Base-by-base conservation (phyloP, 2,797 vertebrate genomes). In the Protonibea diacanthus region DNA sequence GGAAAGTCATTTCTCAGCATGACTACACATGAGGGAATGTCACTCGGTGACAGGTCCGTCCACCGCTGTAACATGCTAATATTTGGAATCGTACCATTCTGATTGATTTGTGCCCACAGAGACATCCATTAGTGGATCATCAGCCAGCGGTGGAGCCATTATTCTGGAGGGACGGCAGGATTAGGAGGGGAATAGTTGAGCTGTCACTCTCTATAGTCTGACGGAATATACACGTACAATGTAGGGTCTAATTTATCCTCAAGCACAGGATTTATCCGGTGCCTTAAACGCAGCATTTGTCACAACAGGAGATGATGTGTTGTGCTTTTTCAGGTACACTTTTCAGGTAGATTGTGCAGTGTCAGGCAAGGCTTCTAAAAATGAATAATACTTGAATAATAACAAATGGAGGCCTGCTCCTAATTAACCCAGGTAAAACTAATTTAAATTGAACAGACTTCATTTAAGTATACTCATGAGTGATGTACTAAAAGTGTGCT, bases 1-100 rank as follows among this genome's bases (percentile, higher is more conserved):
- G 70, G 20, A 74, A 81, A 83, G 77, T 63, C 27, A 72, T 64
- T 75, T 83, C 71, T 60, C 69, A 76, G 80, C 74, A 48, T 33
- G 84, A 61, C 64, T 68, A 44, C 59, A 71, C 66, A 76, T 42
- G 78, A 69, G 51, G 62, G 66, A 63, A 55, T 21, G 66, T 62
- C 71, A 70, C 38, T 59, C 51, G 5, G 53, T 40, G 75, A 60
- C 73, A 66, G 47, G 42, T 53, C 58, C 6, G 42, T 49, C 53
- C 60, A 17, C 11, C 42, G 9, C 38, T 17, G 40, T 38, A 14
- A 66, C 17, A 21, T n/a, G 15, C 18, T 38, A 72, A 65, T 71
- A 25, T 38, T 17, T 63, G n/a, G 51, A 42, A 57, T 23, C 13
- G 2, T 42, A 44, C 38, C 51, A 44, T 23, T 42, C 18, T 33